Conservation (phyloP, 2,888 invertebrate genomes). For the Protophormia terraenovae region DNA sequence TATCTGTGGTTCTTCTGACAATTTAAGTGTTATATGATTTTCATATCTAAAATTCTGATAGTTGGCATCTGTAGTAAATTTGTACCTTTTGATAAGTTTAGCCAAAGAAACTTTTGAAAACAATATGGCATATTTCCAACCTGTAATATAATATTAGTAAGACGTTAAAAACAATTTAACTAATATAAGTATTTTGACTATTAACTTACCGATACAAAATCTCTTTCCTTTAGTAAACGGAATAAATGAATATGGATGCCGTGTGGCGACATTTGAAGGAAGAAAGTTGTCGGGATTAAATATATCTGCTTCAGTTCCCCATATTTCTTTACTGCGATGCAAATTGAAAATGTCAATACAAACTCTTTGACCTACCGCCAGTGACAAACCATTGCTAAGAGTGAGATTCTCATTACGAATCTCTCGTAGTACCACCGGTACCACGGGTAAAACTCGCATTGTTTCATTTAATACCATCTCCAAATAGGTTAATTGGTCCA, state of each 20-base stretch:
- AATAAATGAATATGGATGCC: slow-evolving; percentile 77
- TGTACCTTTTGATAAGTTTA: slow-evolving; percentile 75
- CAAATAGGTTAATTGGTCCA: slow-evolving; percentile 74
- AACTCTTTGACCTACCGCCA: slow-evolving; percentile 75
- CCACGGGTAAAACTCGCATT: slow-evolving; percentile 76
- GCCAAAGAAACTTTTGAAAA: slow-evolving; percentile 75
- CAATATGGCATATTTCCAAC: slow-evolving; percentile 75
- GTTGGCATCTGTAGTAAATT: slow-evolving; percentile 74
- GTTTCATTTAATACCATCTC: slow-evolving; percentile 78
- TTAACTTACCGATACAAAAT: slow-evolving; percentile 50
- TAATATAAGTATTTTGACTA: too few relatives aligned
- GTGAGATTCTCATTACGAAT: slow-evolving; percentile 69
- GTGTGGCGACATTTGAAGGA: slow-evolving; percentile 73
- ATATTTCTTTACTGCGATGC: slow-evolving; percentile 76
- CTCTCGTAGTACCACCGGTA: slow-evolving; percentile 74
- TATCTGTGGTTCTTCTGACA: slow-evolving; percentile 72
- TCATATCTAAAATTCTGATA: slow-evolving; percentile 74
- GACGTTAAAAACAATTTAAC: neutral
- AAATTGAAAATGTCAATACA: slow-evolving; percentile 75
- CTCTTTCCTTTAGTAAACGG: slow-evolving; percentile 78
- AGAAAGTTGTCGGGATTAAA: slow-evolving; percentile 80
- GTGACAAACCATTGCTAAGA: slow-evolving; percentile 73
- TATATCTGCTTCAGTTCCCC: slow-evolving; percentile 76
- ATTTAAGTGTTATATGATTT: slow-evolving; percentile 76
- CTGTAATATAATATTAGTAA: slow-evolving; percentile 68